Evolutionary conservation across 2,113 vertebrate genomes (phyloP).

Genomic region (Barbus barbus): DNA sequence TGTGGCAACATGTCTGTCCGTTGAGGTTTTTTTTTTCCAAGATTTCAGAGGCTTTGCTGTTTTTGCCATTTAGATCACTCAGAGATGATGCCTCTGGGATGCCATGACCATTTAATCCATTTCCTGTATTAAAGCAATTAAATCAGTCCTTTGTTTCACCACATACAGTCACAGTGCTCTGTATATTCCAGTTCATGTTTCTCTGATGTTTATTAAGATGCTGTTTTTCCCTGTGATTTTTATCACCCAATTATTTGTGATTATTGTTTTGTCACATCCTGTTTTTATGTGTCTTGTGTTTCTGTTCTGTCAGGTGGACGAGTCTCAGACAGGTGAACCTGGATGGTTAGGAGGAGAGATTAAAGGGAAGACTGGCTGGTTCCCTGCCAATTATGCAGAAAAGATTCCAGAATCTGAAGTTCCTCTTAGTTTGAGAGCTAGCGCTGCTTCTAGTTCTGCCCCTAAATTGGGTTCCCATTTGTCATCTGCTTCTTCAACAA

Average conservation of each 20-base stretch:
- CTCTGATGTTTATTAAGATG: not conserved
- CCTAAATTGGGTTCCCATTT: constrained; percentile 77
- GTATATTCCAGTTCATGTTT: not conserved
- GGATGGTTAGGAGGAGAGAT: constrained; percentile 97
- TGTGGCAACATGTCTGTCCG: not conserved
- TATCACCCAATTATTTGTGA: not conserved
- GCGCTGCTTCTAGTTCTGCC: constrained; percentile 63
- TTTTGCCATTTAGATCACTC: not conserved
- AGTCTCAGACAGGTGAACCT: constrained; percentile 95
- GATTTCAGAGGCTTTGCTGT: not conserved
- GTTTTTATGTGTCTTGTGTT: not conserved
- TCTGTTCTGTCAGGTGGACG: constrained; percentile 83
- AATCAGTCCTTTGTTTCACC: not conserved
- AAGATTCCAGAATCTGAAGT: constrained; percentile 90
- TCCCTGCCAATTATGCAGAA: constrained; percentile 97
- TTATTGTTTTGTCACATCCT: not conserved
- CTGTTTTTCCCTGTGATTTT: not conserved
- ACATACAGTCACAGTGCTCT: not conserved
- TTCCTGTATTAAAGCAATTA: not conserved
- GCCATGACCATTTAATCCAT: not conserved
- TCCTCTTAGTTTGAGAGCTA: constrained; percentile 78
- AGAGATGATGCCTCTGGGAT: too few species aligned
- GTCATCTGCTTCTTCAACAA: constrained; percentile 57
- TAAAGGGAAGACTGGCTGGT: constrained; percentile 95
- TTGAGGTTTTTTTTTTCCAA: not conserved